Evolutionary conservation across 2,888 invertebrate species (phyloP).

Genomic region (Panopea generosa): DNA sequence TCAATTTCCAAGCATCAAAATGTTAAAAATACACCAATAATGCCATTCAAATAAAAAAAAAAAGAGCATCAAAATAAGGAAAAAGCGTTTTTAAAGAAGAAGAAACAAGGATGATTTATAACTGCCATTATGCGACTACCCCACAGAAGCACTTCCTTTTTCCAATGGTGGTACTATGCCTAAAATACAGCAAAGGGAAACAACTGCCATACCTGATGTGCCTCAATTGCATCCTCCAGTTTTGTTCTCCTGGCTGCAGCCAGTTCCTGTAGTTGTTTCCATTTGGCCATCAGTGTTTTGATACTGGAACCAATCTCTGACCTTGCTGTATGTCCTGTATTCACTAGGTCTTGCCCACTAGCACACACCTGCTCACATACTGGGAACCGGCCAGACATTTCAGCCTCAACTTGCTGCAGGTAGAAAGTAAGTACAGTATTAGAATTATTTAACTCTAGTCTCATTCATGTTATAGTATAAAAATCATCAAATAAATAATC

Average conservation of each 20-base stretch:
- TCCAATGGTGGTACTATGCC: no score
- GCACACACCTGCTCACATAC: conserved; percentile 86
- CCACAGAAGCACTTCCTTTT: no score
- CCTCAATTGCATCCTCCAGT: conserved; percentile 94
- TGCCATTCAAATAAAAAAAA: no score
- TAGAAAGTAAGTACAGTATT: conserved; percentile 16
- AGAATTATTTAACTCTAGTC: neutral
- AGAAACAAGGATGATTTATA: no score
- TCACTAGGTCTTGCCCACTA: conserved; percentile 91
- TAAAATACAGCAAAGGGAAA: conserved; percentile 5
- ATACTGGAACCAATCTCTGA: conserved; percentile 94
- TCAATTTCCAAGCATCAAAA: no score
- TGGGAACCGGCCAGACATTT: conserved; percentile 89
- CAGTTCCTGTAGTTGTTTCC: conserved; percentile 94
- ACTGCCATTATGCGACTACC: no score
- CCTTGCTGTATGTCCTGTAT: conserved; percentile 93
- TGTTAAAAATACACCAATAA: no score
- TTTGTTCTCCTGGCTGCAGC: conserved; percentile 88
- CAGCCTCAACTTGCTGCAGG: conserved; percentile 89
- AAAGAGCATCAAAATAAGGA: no score
- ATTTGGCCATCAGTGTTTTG: conserved; percentile 92
- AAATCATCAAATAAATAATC: no score
- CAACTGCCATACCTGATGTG: conserved; percentile 90
- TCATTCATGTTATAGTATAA: no score
- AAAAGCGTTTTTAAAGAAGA: no score